Percentiles rank a stretch among this genome's conserved stretches.
Evolutionary conservation across 2,797 vertebrate species (phyloP).

Genomic region (Carcharodon carcharias): DNA sequence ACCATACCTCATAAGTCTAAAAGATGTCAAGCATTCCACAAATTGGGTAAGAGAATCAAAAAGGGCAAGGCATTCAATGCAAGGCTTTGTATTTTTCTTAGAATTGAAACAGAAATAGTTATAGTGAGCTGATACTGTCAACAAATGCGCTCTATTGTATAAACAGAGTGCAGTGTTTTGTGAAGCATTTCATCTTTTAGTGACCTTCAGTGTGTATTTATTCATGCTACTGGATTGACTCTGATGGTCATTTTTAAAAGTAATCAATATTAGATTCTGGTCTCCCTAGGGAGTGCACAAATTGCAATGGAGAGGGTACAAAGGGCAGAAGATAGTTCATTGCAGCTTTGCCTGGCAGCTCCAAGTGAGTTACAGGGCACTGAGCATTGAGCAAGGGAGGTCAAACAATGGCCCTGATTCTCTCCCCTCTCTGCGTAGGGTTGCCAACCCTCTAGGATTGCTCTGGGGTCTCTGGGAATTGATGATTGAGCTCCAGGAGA

Average conservation of each 20-base stretch:
- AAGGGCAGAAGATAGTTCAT: neutral
- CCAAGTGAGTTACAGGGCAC: neutral
- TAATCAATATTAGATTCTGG: neutral
- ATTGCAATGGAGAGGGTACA: neutral
- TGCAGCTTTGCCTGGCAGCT: neutral
- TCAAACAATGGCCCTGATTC: neutral
- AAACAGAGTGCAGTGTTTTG: neutral
- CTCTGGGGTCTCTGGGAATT: neutral
- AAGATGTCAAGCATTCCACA: neutral
- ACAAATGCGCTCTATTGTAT: constrained; percentile 2
- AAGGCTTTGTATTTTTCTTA: neutral
- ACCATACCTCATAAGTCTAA: no score
- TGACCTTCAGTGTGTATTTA: constrained; percentile 23
- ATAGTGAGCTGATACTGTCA: neutral
- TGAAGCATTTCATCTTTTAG: neutral
- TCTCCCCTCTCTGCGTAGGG: neutral
- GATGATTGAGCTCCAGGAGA: neutral
- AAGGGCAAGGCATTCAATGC: neutral
- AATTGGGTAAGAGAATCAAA: neutral
- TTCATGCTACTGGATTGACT: neutral
- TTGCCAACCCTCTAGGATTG: neutral
- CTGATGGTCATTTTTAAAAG: neutral
- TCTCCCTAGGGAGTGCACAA: neutral
- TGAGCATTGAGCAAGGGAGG: neutral
- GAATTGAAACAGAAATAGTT: neutral